Base-by-base conservation (phyloP, 2,888 invertebrate genomes). In the Cynaeus angustus region DNA sequence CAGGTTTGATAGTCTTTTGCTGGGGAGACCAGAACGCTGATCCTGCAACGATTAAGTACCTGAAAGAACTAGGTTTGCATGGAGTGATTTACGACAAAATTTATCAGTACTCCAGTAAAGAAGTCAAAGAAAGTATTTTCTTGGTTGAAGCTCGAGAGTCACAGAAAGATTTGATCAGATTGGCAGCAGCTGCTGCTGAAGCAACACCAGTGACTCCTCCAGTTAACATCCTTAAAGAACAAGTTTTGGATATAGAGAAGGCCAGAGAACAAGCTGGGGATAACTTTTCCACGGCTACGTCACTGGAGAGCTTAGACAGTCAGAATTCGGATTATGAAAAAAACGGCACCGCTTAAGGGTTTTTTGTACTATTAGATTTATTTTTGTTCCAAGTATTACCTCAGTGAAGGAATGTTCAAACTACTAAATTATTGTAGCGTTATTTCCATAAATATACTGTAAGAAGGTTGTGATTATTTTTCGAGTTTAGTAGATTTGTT, bases 21-120 rank as follows among this genome's bases (percentile, higher is more conserved):
- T 99, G 98, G 98, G 99, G 99, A 21, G 97, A 98, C 78, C 96
- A 97, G 80, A 96, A 96, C 83, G 97, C 97, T 79, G 93, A 95
- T 83, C 92, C 92, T 74, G 91, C 91, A 43, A 95, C 93, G 0
- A 95, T 98, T 64, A 91, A 91, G 79, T 91, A 92, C 81, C 89
- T 99, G 30, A 97, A 97, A 83, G 89, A 92, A 72, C 88, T 97
- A 79, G 97, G 97, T 0, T 89, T 99, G 33, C 96, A 99, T 82
- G 99, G 96, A 46, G 94, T 99, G 66, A 98, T 99, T 81, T 98
- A 97, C 82, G 99, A 99, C 85, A 95, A 97, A 85, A 92, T 95
- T 77, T 94, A 95, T 78, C 90, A 92, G 77, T 91, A 90, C 79
- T 90, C 88, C 37, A 88, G 88, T 37, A 93, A 93, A 80, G 89